A percentile compares a stretch with the other conserved stretches of the same genome.
Evolutionary conservation across 2,113 vertebrate genomes (phyloP).

Genomic region (Microcebus lehilahytsara): DNA sequence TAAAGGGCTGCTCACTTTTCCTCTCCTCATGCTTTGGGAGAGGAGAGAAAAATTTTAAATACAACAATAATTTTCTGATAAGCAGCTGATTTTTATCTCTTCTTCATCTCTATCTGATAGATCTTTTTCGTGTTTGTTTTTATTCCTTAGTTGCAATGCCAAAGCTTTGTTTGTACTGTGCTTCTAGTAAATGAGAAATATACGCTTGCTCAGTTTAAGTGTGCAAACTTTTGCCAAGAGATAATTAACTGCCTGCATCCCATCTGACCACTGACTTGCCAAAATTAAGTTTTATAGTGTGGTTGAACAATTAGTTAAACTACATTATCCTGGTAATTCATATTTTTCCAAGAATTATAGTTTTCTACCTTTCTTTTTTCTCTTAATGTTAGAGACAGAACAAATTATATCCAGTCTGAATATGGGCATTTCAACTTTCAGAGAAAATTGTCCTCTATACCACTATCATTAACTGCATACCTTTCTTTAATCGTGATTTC

Average conservation of each 20-base stretch:
- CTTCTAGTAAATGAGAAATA: conserved; percentile 68
- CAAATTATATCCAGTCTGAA: conserved; percentile 73
- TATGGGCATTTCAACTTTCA: conserved; percentile 67
- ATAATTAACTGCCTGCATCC: conserved; percentile 68
- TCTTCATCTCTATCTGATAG: conserved; percentile 77
- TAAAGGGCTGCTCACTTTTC: conserved; percentile 51
- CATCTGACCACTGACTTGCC: conserved; percentile 56
- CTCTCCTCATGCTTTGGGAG: conserved; percentile 43
- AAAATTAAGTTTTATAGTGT: conserved; percentile 71
- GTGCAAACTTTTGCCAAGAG: conserved; percentile 74
- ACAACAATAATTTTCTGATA: conserved; percentile 43
- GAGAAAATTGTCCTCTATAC: conserved; percentile 63
- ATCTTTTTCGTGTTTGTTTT: conserved; percentile 57
- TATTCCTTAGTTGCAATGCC: conserved; percentile 65
- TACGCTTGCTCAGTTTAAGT: conserved; percentile 78
- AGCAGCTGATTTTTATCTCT: conserved; percentile 55
- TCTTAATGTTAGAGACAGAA: conserved; percentile 68
- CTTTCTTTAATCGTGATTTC: conserved; percentile 70
- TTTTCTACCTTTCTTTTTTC: conserved; percentile 59
- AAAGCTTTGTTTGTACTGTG: conserved; percentile 73
- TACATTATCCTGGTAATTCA: conserved; percentile 55
- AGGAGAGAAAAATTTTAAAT: conserved; percentile 62
- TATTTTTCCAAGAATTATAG: conserved; percentile 48
- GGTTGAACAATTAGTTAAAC: conserved; percentile 67
- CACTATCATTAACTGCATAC: conserved; percentile 61